These are phyloP conservation scores for Bombus pyrosoma DNA, from an alignment of 1,140 invertebrate genomes.

Conservation along the genomic window DNA sequence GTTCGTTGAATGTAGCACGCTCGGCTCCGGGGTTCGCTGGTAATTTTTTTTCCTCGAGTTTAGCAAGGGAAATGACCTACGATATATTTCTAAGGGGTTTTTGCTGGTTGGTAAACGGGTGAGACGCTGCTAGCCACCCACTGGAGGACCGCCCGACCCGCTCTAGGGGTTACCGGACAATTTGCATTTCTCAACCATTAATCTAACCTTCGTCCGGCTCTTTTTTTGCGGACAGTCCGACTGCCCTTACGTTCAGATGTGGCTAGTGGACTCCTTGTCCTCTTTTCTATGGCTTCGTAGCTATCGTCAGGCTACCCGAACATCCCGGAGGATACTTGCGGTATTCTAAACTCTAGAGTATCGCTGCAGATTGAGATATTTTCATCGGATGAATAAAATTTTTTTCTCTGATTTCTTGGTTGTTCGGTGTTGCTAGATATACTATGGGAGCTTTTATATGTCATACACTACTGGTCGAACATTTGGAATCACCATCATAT, in stretches of 20 bases:
- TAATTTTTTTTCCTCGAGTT: slow-evolving; percentile 77
- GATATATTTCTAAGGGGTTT: slow-evolving; percentile 81
- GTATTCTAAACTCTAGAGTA: not conserved
- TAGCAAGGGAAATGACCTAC: slow-evolving; percentile 80
- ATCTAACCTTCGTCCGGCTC: slow-evolving; percentile 75
- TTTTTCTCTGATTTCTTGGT: not conserved
- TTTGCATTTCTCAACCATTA: slow-evolving; percentile 81
- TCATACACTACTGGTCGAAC: not conserved
- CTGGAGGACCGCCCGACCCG: slow-evolving; percentile 43
- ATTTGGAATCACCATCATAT: not conserved
- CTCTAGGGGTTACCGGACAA: slow-evolving; percentile 71
- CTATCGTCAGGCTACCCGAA: not conserved
- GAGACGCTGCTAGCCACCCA: slow-evolving; percentile 73
- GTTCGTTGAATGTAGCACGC: slow-evolving; percentile 57
- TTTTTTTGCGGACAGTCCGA: slow-evolving; percentile 59
- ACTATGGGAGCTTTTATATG: not conserved
- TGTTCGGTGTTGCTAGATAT: too few relatives aligned
- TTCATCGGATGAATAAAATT: not conserved
- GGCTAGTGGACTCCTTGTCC: slow-evolving; percentile 21
- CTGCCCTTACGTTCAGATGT: slow-evolving; percentile 45
- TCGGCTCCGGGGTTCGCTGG: slow-evolving; percentile 66
- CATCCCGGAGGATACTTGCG: not conserved
- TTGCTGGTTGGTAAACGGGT: slow-evolving; percentile 69
- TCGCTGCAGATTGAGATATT: slow-evolving; percentile 6
- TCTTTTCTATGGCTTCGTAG: not conserved